Base-by-base conservation (phyloP, 2,113 vertebrate genomes). In the Vidua macroura region DNA sequence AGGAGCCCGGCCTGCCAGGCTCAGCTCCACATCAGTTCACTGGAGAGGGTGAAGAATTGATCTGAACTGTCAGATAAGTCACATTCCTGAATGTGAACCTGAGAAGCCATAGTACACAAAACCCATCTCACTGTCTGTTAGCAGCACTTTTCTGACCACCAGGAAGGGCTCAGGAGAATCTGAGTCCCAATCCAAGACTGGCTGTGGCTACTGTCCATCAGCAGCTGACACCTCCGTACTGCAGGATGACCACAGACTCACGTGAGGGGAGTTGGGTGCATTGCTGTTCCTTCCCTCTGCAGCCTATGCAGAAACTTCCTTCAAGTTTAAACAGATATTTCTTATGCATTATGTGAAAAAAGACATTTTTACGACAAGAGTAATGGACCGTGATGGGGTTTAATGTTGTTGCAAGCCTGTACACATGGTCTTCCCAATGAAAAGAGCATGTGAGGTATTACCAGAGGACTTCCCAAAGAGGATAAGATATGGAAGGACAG, bases 401-500 rank as follows among this genome's bases (percentile, higher is more conserved):
- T 80, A 51, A 67, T 10, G 3, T 77, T 1, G 0, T 49, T 64
- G 86, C 81, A 92, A 89, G 46, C 58, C 78, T 16, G 18, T 84
- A 49, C 52, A 64, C 77, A 37, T 37, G 48, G 72, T 51, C 46
- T 74, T 80, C 59, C 37, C 59, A 55, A 63, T n/a, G 80, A 69
- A 93, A 85, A 90, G 66, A 73, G 35, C 69, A 58, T 5, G 33
- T 85, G 86, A 91, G 51, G 73, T 75, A 70, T 66, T 73, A 83
- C 31, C 78, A 92, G 89, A 89, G 62, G 46, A 69, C 86, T 93
- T 92, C 91, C 86, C 66, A 63, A 68, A 87, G 81, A 70, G 91
- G 91, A 77, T 89, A 92, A 93, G 91, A 79, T 91, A 87, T 33
- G 81, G 88, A 90, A 94, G 63, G 72, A 94, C 13, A 81, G 86